Percentiles rank a stretch among this genome's conserved stretches.
These are phyloP conservation scores for Tipula vernalis DNA, from an alignment of 2,888 invertebrate species.

Conservation along the genomic window DNA sequence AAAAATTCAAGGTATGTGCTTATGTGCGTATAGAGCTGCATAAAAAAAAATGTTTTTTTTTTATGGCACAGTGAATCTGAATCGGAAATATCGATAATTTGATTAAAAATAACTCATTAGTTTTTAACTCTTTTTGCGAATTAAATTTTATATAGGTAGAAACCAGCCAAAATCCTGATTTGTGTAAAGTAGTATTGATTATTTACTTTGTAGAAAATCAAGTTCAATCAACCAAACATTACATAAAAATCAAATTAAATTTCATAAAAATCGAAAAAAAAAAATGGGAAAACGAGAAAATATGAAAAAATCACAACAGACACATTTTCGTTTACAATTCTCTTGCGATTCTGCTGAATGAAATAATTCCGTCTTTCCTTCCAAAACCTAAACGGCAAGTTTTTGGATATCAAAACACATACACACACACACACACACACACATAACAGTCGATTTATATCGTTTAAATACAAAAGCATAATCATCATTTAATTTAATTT, in stretches of 20 bases:
- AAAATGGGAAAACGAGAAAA: neutral
- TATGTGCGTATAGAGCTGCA: too few relatives aligned
- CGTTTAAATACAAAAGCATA: neutral
- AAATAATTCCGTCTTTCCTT: neutral
- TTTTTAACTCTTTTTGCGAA: neutral
- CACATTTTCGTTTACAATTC: neutral
- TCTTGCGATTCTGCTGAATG: neutral
- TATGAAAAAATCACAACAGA: neutral
- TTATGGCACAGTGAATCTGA: neutral
- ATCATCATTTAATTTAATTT: conserved; percentile 4
- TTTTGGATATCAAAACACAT: neutral
- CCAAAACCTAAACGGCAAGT: neutral
- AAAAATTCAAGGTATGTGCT: too few relatives aligned
- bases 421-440: neutral
- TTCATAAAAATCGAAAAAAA: neutral
- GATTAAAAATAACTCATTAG: neutral
- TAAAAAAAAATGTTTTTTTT: neutral
- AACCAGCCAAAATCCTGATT: neutral
- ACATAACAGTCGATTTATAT: neutral
- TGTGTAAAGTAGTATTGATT: neutral
- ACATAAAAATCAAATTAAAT: neutral
- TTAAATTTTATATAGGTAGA: neutral
- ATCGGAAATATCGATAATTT: neutral
- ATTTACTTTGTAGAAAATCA: neutral
- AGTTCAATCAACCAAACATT: neutral